Evolutionary conservation across 2,113 vertebrate species (phyloP).

Genomic region (Hemiprocne comata): DNA sequence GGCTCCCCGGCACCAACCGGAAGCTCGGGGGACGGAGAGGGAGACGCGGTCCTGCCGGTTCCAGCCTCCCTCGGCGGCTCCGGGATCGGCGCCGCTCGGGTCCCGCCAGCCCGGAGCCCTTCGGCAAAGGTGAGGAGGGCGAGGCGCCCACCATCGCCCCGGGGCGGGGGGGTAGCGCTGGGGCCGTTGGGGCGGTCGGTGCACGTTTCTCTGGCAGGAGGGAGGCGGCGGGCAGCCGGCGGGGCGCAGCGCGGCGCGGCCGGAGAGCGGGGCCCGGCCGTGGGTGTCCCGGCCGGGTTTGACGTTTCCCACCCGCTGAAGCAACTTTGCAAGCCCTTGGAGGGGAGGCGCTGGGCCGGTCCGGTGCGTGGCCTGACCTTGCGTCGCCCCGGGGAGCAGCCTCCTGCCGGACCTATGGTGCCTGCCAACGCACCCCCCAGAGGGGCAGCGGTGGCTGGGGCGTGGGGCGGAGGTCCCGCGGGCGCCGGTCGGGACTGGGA

Average conservation of each 20-base stretch:
- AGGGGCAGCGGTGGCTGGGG: not conserved
- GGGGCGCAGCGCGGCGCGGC: not conserved
- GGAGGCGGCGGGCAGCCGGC: not conserved
- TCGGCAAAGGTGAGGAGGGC: constrained; percentile 19
- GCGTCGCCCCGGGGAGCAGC: not conserved
- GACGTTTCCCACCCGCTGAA: not conserved
- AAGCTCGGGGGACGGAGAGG: constrained; percentile 64
- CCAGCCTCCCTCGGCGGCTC: constrained; percentile 18
- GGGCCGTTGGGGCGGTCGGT: not conserved
- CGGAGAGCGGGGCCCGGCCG: not conserved
- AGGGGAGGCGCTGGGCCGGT: not conserved
- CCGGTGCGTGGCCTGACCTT: not conserved
- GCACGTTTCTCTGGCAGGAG: not conserved
- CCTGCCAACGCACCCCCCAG: not conserved
- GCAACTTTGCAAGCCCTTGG: not conserved
- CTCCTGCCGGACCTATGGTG: not conserved
- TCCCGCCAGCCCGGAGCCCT: constrained; percentile 20
- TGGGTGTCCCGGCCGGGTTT: not conserved
- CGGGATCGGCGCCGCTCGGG: not conserved
- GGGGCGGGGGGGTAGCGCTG: not conserved
- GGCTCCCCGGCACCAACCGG: constrained; percentile 66
- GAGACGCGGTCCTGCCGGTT: constrained; percentile 3
- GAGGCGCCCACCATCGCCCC: not conserved
- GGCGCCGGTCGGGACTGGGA: not conserved
- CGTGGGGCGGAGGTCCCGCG: not conserved